Conservation (phyloP, 1,140 invertebrate genomes). For the Diachasma alloeum region DNA sequence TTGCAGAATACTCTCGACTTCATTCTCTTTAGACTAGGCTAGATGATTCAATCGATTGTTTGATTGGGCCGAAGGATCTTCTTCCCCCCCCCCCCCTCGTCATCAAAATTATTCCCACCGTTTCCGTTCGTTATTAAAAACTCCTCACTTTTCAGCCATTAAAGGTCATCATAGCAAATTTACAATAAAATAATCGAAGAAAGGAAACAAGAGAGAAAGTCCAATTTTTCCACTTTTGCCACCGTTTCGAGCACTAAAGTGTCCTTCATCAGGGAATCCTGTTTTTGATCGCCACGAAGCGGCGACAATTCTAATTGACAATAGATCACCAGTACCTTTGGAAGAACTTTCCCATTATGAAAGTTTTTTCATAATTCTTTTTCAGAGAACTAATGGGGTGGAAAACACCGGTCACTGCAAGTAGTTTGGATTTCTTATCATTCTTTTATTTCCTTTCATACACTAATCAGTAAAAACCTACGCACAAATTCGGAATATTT, state of each 20-base stretch:
- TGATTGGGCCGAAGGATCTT: too few relatives aligned
- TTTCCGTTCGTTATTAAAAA: too few relatives aligned
- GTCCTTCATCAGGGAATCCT: too few relatives aligned
- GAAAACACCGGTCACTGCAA: background rate
- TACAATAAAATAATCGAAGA: too few relatives aligned
- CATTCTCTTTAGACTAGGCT: background rate
- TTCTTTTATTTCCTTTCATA: background rate
- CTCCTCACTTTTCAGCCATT: too few relatives aligned
- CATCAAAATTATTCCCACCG: too few relatives aligned
- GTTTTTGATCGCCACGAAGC: background rate
- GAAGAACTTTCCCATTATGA: background rate
- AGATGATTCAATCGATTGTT: background rate
- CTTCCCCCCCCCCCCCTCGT: too few relatives aligned
- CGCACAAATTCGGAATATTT: background rate
- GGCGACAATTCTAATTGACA: background rate
- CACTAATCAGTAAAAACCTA: background rate
- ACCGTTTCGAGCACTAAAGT: too few relatives aligned
- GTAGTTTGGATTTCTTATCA: background rate
- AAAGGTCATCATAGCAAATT: too few relatives aligned
- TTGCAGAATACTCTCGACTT: conserved; percentile 15
- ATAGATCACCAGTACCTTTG: too few relatives aligned
- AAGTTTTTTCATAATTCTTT: background rate
- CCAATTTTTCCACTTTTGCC: too few relatives aligned
- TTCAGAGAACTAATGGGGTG: background rate
- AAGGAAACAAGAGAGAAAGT: too few relatives aligned